A percentile compares a stretch with the other conserved stretches of the same genome.
These are phyloP conservation scores for Rhabdophis nuchalis DNA, from an alignment of 2,797 vertebrate species.

Conservation along the genomic window DNA sequence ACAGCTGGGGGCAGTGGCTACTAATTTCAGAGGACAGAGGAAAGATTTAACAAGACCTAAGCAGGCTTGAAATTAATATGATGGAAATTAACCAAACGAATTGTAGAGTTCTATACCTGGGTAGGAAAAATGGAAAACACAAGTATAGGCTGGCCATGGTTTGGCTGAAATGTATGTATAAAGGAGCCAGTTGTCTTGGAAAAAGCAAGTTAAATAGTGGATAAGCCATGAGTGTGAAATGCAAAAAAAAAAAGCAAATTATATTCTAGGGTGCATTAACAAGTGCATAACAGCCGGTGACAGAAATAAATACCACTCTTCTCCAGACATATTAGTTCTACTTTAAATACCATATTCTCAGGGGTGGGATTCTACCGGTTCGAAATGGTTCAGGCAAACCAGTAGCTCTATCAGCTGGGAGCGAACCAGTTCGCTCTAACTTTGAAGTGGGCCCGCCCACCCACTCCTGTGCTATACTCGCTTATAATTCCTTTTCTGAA, in stretches of 20 bases:
- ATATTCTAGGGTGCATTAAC: not conserved
- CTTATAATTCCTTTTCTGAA: too few relatives aligned
- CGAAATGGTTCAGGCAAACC: too few relatives aligned
- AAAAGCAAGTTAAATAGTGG: not conserved
- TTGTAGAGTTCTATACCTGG: not conserved
- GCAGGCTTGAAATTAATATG: not conserved
- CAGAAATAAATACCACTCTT: not conserved
- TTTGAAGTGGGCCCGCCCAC: too few relatives aligned
- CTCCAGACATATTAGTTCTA: not conserved
- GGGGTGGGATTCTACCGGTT: too few relatives aligned
- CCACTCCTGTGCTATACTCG: too few relatives aligned
- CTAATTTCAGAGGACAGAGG: not conserved
- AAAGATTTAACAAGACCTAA: not conserved
- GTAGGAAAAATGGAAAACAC: not conserved
- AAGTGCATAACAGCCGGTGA: not conserved
- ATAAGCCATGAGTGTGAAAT: not conserved
- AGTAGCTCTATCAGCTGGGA: too few relatives aligned
- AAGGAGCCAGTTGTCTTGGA: not conserved
- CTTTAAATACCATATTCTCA: not conserved
- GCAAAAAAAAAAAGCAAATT: not conserved
- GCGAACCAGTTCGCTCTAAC: too few relatives aligned
- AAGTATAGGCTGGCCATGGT: not conserved
- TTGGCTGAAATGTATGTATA: not conserved
- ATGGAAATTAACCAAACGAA: not conserved
- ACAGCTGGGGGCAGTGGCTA: not conserved